phyloP scores from a whole-genome alignment of 2,113 vertebrate genomes.

The Argyrosomus japonicus region DNA sequence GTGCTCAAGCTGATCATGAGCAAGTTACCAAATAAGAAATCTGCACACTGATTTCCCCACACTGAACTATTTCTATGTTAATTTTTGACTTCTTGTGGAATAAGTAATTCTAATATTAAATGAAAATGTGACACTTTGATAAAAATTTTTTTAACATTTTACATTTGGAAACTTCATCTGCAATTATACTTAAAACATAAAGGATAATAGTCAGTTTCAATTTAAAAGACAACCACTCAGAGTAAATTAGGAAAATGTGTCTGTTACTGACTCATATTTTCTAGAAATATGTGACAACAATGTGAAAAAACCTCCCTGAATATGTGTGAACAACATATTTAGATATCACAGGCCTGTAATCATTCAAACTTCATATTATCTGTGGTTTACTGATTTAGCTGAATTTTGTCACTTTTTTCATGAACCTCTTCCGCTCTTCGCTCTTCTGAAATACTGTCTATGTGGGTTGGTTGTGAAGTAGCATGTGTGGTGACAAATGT shows the following conservation, averaged over 20 bases:
- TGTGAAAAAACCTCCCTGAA: not conserved
- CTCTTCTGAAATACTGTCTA: not conserved
- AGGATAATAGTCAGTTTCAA: not conserved
- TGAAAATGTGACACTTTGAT: not conserved
- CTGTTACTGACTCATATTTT: not conserved
- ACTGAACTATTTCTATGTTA: not conserved
- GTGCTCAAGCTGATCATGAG: not conserved
- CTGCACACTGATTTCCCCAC: not conserved
- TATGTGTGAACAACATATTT: not conserved
- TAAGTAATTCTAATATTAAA: not conserved
- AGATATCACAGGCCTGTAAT: not conserved
- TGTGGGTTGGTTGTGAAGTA: not conserved
- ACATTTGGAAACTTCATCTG: not conserved
- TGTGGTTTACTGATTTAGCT: constrained; percentile 1
- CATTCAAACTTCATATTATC: not conserved
- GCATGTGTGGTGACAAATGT: too few species aligned
- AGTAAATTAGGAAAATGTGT: not conserved
- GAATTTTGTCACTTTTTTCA: not conserved
- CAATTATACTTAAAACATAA: not conserved
- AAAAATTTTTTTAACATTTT: not conserved
- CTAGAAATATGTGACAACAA: not conserved
- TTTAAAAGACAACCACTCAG: not conserved
- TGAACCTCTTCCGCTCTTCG: not conserved
- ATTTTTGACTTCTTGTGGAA: not conserved
- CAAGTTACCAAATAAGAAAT: not conserved